Conservation (phyloP, 2,113 vertebrate genomes). For the Cyanoderma ruficeps region DNA sequence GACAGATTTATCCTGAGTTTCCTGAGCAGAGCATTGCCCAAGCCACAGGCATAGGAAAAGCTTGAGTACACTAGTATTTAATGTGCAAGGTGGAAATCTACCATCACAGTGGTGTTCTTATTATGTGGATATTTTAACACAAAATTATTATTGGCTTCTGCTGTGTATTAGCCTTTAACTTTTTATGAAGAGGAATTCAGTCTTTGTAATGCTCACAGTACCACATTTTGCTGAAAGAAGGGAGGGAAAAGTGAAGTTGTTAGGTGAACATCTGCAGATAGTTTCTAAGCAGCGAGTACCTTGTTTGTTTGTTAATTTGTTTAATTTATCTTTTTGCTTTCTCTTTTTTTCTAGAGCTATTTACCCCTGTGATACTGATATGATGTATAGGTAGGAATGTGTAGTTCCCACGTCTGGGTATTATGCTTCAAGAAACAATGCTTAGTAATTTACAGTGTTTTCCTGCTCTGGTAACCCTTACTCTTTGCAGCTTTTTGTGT, state of each 20-base stretch:
- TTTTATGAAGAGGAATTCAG: conserved; percentile 50
- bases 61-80: neutral
- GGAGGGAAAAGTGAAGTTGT: conserved; percentile 36
- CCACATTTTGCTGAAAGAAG: conserved; percentile 49
- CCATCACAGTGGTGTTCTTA: conserved; percentile 40
- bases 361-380: conserved; percentile 3
- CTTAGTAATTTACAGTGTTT: neutral
- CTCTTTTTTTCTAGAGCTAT: conserved; percentile 5
- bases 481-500: neutral
- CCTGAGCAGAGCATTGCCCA: neutral
- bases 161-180: conserved; percentile 56
- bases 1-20: neutral
- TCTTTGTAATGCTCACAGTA: conserved; percentile 51
- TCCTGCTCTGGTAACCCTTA: neutral
- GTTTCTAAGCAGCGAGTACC: neutral
- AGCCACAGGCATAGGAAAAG: neutral
- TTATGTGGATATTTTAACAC: conserved; percentile 62
- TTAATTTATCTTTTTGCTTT: conserved; percentile 10
- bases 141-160: conserved; percentile 67
- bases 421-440: neutral
- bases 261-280: conserved; percentile 40
- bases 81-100: conserved; percentile 30
- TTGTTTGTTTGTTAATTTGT: neutral
- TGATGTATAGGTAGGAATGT: neutral
- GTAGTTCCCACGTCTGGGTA: neutral